Percentiles rank a stretch among this genome's conserved stretches.
phyloP scores from a whole-genome alignment of 1,140 invertebrate species.

The Euura lappo region DNA sequence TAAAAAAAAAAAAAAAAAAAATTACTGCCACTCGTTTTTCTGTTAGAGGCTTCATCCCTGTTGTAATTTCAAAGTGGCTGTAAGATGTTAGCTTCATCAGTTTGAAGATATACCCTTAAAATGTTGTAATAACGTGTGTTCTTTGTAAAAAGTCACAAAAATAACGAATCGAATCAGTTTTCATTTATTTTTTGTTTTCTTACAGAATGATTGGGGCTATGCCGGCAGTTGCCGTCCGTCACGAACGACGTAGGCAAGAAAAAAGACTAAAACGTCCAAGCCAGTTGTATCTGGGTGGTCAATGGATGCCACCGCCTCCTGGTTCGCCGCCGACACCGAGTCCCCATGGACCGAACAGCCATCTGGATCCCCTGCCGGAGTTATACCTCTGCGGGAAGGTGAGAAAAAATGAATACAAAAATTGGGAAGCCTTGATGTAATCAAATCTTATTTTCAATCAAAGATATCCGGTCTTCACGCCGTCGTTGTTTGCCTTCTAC shows the following conservation, averaged over 20 bases:
- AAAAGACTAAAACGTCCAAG: conserved; percentile 73
- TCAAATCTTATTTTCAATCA: conserved; percentile 39
- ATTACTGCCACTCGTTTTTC: too few species aligned
- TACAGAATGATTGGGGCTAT: conserved; percentile 82
- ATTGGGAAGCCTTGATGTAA: conserved; percentile 1
- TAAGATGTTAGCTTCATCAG: too few species aligned
- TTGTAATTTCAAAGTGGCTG: too few species aligned
- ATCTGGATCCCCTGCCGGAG: conserved; percentile 66
- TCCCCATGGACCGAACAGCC: conserved; percentile 62
- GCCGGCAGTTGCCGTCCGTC: conserved; percentile 84
- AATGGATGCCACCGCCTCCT: conserved; percentile 65
- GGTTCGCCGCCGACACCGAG: conserved; percentile 65
- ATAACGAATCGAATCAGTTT: too few species aligned
- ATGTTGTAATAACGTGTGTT: too few species aligned
- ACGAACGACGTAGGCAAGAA: conserved; percentile 77
- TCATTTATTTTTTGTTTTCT: background rate
- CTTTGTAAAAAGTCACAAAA: too few species aligned
- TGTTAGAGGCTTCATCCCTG: too few species aligned
- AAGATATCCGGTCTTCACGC: conserved; percentile 75
- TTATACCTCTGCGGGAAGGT: conserved; percentile 78
- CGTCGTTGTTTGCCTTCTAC: conserved; percentile 74
- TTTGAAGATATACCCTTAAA: too few species aligned
- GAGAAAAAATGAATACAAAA: conserved; percentile 16
- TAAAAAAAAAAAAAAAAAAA: too few species aligned
- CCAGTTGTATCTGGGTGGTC: conserved; percentile 70